Base-by-base conservation (phyloP, 1,140 invertebrate species). In the Drosophila pallidifrons region DNA sequence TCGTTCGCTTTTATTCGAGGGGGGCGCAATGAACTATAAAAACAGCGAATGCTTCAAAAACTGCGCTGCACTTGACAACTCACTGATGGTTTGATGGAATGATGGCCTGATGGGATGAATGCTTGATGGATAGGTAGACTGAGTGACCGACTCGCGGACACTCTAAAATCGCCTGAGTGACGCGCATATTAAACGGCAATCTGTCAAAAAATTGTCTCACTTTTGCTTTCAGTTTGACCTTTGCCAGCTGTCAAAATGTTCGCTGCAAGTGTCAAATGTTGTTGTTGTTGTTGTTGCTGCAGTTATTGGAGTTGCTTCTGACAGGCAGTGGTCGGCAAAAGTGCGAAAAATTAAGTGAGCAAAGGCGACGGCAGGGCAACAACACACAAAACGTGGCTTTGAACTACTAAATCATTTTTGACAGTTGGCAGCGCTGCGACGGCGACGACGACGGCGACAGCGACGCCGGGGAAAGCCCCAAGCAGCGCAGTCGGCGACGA, bases 321-420 rank as follows among this genome's bases (percentile, higher is more conserved):
- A 89, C 83, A 89, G 83, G 77, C 68, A 73, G 32, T 47, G 79
- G 67, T 35, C 81, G 72, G 60, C 70, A 68, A 74, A 70, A 75
- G 67, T 75, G 72, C 65, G 71, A 74, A 74, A 74, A 74, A 75
- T 69, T 52, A 38, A 55, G 68, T 47, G 68, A 57, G 5, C 41
- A 65, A 43, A 8, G n/a, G 2, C 64, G 30, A 28, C 51, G 41
- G 13, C 60, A 43, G 45, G 20, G 15, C 46, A 54, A 52, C 81
- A 80, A 88, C 77, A 76, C 88, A 88, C 77, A 76, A 88, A 88
- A 88, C 85, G 86, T 81, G 86, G 86, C 85, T 89, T 89, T 89
- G 86, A 89, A 85, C 85, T 90, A 89, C 86, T 89, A 89, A 89
- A 89, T 89, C 85, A 89, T 89, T 89, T 89, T 89, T 89, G 85